Evolutionary conservation across 1,140 invertebrate genomes (phyloP).

Genomic region (Orchesella cincta): DNA sequence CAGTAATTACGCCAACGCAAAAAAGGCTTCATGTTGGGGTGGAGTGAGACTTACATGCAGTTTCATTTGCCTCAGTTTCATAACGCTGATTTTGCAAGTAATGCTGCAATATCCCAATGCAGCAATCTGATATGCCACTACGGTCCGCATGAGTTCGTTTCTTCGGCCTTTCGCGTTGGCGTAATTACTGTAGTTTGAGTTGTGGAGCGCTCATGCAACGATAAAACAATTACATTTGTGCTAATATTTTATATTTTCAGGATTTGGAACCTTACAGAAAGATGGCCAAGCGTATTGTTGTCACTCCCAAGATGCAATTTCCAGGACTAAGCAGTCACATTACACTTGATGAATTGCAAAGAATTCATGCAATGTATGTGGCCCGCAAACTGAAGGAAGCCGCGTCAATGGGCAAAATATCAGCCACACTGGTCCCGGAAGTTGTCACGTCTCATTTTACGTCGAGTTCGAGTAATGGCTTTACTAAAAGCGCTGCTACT

Average conservation of each 20-base stretch:
- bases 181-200: too few species aligned
- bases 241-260: background rate
- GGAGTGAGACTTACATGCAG: background rate
- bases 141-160: conserved; percentile 23
- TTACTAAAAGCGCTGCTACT: conserved; percentile 7
- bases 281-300: background rate
- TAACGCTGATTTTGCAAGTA: too few species aligned
- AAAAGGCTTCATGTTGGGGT: too few species aligned
- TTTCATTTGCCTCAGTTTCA: background rate
- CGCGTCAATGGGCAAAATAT: background rate
- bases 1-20: too few species aligned
- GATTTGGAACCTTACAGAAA: background rate
- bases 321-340: background rate
- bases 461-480: conserved; percentile 14
- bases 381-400: background rate
- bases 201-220: too few species aligned
- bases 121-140: background rate
- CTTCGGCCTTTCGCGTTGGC: background rate
- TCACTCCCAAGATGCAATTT: too few species aligned
- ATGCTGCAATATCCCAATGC: conserved; percentile 24
- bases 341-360: background rate
- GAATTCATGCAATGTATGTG: conserved; percentile 1
- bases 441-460: background rate
- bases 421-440: background rate
- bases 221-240: too few species aligned